phyloP scores from a whole-genome alignment of 2,797 vertebrate species.

The Peromyscus eremicus region DNA sequence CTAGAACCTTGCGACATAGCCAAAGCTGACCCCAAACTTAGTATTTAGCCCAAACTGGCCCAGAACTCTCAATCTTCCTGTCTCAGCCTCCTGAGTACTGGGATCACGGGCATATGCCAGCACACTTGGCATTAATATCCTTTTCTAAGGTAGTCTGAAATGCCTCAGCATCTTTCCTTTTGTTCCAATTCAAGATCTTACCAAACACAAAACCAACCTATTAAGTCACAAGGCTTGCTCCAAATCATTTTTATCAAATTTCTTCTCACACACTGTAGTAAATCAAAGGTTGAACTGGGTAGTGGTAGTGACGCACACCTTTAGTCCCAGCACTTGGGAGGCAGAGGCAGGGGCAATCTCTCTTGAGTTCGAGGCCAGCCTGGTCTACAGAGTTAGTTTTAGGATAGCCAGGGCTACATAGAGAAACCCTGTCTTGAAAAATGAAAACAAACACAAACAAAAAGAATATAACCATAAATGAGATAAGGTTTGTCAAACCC shows the following conservation, averaged over 20 bases:
- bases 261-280: neutral
- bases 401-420: neutral
- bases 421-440: neutral
- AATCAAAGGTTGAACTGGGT: neutral
- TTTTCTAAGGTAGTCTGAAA: conserved; percentile 41
- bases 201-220: conserved; percentile 39
- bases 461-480: neutral
- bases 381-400: neutral
- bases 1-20: neutral
- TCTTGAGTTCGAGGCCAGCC: neutral
- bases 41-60: neutral
- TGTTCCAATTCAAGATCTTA: conserved; percentile 21
- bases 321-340: neutral
- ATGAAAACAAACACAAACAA: neutral
- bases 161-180: conserved; percentile 40
- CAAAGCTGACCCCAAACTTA: neutral
- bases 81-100: neutral
- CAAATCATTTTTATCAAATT: conserved; percentile 36
- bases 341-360: neutral
- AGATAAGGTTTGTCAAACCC: neutral
- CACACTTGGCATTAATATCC: neutral
- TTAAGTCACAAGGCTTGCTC: conserved; percentile 10
- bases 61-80: neutral
- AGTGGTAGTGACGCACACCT: neutral
- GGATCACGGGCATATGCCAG: neutral